Percentiles rank a stretch among this genome's conserved stretches.
Evolutionary conservation across 2,113 vertebrate species (phyloP).

Genomic region (Tachycineta bicolor): DNA sequence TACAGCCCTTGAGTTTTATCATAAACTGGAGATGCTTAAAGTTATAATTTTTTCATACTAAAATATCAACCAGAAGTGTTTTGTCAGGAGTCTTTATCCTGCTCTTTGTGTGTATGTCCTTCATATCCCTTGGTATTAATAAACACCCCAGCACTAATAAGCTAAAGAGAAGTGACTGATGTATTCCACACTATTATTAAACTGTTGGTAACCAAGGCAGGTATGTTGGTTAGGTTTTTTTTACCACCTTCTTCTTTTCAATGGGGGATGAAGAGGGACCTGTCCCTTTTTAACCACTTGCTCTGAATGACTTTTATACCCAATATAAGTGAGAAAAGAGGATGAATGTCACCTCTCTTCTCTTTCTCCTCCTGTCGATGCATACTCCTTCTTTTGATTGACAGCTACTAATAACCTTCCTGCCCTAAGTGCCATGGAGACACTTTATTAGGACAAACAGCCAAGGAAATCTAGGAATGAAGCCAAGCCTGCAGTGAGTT

Average conservation of each 20-base stretch:
- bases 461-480: slow-evolving; percentile 88
- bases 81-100: slow-evolving; percentile 46
- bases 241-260: slow-evolving; percentile 37
- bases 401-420: slow-evolving; percentile 92
- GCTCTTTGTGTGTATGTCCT: slow-evolving; percentile 68
- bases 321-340: slow-evolving; percentile 78
- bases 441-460: slow-evolving; percentile 90
- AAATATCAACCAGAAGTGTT: slow-evolving; percentile 39
- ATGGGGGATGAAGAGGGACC: slow-evolving; percentile 72
- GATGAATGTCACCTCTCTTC: slow-evolving; percentile 85
- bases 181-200: slow-evolving; percentile 74
- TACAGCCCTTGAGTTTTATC: background rate
- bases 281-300: slow-evolving; percentile 81
- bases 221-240: background rate
- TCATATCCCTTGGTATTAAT: slow-evolving; percentile 71
- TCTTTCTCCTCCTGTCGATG: slow-evolving; percentile 76
- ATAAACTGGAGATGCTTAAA: background rate
- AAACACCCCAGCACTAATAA: slow-evolving; percentile 69
- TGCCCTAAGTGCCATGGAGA: slow-evolving; percentile 88
- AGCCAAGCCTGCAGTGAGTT: slow-evolving; percentile 92
- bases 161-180: slow-evolving; percentile 72
- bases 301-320: slow-evolving; percentile 82
- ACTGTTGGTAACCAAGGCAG: slow-evolving; percentile 76
- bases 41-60: background rate
- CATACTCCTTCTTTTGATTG: slow-evolving; percentile 85